Evolutionary conservation across 2,113 vertebrate species (phyloP).

Genomic region (Datnioides undecimradiatus): DNA sequence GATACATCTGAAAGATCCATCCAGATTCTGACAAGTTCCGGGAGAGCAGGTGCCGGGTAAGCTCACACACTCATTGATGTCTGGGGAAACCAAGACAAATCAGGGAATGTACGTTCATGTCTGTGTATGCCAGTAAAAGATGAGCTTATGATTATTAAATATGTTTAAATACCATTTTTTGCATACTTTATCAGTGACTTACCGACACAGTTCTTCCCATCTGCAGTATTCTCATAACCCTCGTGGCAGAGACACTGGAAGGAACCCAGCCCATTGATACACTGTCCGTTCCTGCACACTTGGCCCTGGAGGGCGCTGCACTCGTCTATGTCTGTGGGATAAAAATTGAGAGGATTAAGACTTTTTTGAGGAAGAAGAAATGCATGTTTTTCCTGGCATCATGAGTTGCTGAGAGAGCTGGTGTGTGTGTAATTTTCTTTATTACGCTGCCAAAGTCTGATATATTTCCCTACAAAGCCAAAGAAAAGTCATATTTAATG

Average conservation of each 20-base stretch:
- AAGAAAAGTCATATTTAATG: not conserved
- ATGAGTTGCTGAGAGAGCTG: not conserved
- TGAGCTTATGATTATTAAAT: too few species aligned
- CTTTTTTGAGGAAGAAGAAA: not conserved
- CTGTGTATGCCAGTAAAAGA: not conserved
- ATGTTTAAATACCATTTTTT: too few species aligned
- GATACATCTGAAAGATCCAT: slow-evolving; percentile 95
- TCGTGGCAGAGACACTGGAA: slow-evolving; percentile 94
- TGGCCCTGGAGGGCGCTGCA: slow-evolving; percentile 89
- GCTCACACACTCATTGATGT: slow-evolving; percentile 93
- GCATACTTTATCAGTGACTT: slow-evolving; percentile 47
- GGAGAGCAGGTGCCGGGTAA: slow-evolving; percentile 90
- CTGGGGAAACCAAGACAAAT: slow-evolving; percentile 70
- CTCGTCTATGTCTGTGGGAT: slow-evolving; percentile 89
- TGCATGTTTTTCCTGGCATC: not conserved
- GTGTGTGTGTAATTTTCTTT: not conserved
- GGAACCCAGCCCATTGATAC: slow-evolving; percentile 92
- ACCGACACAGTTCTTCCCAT: slow-evolving; percentile 95
- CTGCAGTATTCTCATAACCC: slow-evolving; percentile 91
- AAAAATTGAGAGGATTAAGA: slow-evolving; percentile 11
- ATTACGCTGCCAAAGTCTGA: not conserved
- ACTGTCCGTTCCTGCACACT: slow-evolving; percentile 92
- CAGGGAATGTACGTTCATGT: not conserved
- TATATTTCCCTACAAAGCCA: not conserved
- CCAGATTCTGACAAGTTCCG: slow-evolving; percentile 94